Evolutionary conservation across 1,140 invertebrate species (phyloP), one percentile per base, ranked within the genome.

Genomic region (Orussus abietinus): DNA sequence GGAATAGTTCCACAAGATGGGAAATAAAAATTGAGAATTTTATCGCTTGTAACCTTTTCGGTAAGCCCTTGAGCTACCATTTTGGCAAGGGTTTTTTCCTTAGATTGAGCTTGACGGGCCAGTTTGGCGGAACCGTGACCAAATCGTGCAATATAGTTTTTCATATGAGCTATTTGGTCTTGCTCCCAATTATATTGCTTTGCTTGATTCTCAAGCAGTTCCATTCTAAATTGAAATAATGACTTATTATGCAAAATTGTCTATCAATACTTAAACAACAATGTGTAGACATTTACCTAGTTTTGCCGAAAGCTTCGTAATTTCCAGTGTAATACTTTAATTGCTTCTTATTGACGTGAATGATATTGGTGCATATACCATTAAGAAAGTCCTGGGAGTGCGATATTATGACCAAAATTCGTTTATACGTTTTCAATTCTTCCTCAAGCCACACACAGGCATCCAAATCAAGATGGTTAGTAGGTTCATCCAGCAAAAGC

Each of bases 131-230:
- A 95, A 59, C 97, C 97, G 69, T 99, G 96, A 81, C 97, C 97
- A 75, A 99, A 99, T 37, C 96, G 75, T 0, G 96, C 97, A 53
- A 99, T 98, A 68, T 99, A 99, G 68, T 99, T 97, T 83, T 98
- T 99, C 96, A 99, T 99, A 61, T 99, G 91, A 43, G 92, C 80
- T 37, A 99, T 98, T 75, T 99, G 96, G 75, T 97, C 94, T 69
- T 99, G 97, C 73, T 99, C 96, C 96, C 96, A 99, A 55, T 98
- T 94, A 67, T 98, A 99, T 53, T 95, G 90, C 67, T 99, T 99
- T 78, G 89, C 92, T 75, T 99, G 96, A 75, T 99, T 99, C 70
- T 99, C 96, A 38, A 98, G 75, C 47, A 97, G 75, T 71, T 99
- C 97, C 77, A 90, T 78, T 42, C 95, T 69, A 15, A 39, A 45